These are phyloP conservation scores for Bos javanicus DNA, from an alignment of 2,113 vertebrate genomes.

Conservation along the genomic window DNA sequence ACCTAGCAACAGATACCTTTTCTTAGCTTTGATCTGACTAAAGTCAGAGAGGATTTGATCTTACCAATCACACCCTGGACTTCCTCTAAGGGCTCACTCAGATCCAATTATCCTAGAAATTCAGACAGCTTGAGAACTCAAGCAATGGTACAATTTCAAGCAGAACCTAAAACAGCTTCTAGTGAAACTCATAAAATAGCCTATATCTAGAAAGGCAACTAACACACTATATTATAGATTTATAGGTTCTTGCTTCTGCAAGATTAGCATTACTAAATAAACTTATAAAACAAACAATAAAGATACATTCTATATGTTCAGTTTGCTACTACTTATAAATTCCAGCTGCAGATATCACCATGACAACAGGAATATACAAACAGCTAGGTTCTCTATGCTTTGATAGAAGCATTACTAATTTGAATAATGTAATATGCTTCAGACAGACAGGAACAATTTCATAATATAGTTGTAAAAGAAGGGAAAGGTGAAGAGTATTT, in stretches of 20 bases:
- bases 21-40: neutral
- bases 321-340: constrained; percentile 10
- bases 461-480: neutral
- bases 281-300: neutral
- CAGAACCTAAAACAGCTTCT: neutral
- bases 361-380: constrained; percentile 60
- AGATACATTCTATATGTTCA: neutral
- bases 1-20: neutral
- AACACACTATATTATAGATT: neutral
- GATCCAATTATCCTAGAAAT: neutral
- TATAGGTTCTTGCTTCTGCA: neutral
- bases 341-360: constrained; percentile 43
- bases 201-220: neutral
- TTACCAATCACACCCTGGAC: neutral
- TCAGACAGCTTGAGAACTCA: neutral
- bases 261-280: neutral
- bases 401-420: constrained; percentile 53
- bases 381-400: constrained; percentile 30
- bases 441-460: neutral
- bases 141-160: neutral
- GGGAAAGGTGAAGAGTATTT: constrained; percentile 50
- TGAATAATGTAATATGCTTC: constrained; percentile 31
- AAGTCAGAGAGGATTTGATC: neutral
- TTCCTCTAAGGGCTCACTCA: neutral
- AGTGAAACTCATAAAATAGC: constrained; percentile 23